phyloP scores from a whole-genome alignment of 2,888 invertebrate species.

The Meteorus colon region DNA sequence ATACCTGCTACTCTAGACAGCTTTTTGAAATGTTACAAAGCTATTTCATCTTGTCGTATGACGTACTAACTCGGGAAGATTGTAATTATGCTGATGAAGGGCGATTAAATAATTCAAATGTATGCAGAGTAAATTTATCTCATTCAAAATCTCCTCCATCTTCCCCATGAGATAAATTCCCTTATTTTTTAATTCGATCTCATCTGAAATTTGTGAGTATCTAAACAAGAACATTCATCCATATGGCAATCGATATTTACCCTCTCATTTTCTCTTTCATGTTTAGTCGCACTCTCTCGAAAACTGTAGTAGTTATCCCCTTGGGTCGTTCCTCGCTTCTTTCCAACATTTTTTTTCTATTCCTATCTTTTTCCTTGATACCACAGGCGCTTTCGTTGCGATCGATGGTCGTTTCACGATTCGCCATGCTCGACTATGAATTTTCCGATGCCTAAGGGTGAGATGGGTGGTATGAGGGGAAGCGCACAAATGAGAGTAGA shows the following conservation, averaged over 20 bases:
- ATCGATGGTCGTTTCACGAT: constrained; percentile 27
- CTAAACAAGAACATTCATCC: not conserved
- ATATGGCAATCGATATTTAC: not conserved
- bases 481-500: constrained; percentile 4
- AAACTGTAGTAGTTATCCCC: constrained; percentile 7
- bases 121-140: not conserved
- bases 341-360: not conserved
- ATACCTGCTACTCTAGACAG: not conserved
- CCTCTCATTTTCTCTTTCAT: not conserved
- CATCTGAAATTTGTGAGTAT: not conserved
- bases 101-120: not conserved
- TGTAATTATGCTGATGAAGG: not conserved
- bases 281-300: not conserved
- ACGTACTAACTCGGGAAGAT: not conserved
- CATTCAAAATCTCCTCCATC: not conserved
- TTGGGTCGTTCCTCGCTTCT: not conserved
- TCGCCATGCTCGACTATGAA: constrained; percentile 16
- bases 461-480: not conserved
- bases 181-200: not conserved
- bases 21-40: not conserved
- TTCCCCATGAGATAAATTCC: not conserved
- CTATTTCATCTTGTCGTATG: not conserved
- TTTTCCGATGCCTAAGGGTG: constrained; percentile 16
- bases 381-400: constrained; percentile 13
- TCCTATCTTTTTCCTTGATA: not conserved